Conservation (phyloP, 2,888 invertebrate species). For the Cheilosia impressa region DNA sequence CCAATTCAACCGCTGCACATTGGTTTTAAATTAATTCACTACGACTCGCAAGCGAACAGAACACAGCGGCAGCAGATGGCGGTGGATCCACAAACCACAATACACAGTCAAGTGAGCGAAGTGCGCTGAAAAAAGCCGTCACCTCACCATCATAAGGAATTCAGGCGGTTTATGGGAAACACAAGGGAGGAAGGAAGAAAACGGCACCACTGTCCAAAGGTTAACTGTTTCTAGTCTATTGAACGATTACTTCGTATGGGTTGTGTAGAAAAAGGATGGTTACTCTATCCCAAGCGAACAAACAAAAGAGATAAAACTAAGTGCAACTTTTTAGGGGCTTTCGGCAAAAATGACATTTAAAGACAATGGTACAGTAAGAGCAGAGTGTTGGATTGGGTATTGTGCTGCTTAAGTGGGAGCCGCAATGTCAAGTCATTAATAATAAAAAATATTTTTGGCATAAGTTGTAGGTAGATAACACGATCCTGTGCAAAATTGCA, state of each 20-base stretch:
- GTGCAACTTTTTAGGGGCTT: not conserved
- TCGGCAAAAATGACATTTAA: conserved; percentile 44
- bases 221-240: conserved; percentile 63
- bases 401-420: not conserved
- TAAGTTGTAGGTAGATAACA: too few relatives aligned
- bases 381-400: not conserved
- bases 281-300: conserved; percentile 18
- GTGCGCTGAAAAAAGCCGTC: conserved; percentile 53
- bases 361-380: conserved; percentile 31
- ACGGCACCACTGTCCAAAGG: conserved; percentile 68
- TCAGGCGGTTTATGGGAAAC: too few relatives aligned
- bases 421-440: not conserved
- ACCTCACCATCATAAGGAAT: conserved; percentile 4
- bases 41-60: conserved; percentile 3
- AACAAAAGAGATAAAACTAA: conserved; percentile 47
- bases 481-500: too few relatives aligned
- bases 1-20: conserved; percentile 72
- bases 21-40: conserved; percentile 76
- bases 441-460: too few relatives aligned
- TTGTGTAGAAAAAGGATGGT: conserved; percentile 29
- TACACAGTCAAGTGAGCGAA: conserved; percentile 19
- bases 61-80: conserved; percentile 37
- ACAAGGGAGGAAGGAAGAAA: conserved; percentile 55
- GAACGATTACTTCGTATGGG: conserved; percentile 12
- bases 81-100: conserved; percentile 20